Percentiles rank a stretch among this genome's conserved stretches.
These are phyloP conservation scores for Sphaeridia pumilis DNA, from an alignment of 2,888 invertebrate genomes.

Conservation along the genomic window DNA sequence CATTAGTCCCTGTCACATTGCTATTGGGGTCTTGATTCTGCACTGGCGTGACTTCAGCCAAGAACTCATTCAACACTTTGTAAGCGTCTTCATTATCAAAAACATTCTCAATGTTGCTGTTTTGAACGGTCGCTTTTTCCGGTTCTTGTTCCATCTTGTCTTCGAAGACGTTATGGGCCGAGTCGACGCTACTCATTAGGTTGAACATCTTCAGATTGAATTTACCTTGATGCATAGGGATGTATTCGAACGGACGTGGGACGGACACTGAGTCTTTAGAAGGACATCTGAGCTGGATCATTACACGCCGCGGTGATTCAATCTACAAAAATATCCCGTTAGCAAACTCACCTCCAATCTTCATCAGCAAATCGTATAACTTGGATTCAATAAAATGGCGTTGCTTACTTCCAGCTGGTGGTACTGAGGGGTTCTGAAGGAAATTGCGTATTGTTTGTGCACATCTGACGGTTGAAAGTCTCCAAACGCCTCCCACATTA, in stretches of 20 bases:
- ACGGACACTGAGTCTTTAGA: constrained; percentile 76
- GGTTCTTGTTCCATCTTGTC: constrained; percentile 15
- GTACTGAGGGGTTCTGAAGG: constrained; percentile 69
- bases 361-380: too few relatives aligned
- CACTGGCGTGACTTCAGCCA: constrained; percentile 9
- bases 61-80: constrained; percentile 22
- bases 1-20: constrained; percentile 40
- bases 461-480: constrained; percentile 75
- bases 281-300: constrained; percentile 68
- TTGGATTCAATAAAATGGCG: too few relatives aligned
- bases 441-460: constrained; percentile 80
- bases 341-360: too few relatives aligned
- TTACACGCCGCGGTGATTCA: constrained; percentile 61
- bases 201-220: constrained; percentile 14
- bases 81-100: constrained; percentile 17
- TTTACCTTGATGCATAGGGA: constrained; percentile 71
- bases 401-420: constrained; percentile 47
- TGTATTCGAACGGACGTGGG: constrained; percentile 70
- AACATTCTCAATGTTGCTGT: constrained; percentile 11
- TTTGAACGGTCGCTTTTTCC: constrained; percentile 2
- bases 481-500: constrained; percentile 71
- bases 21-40: constrained; percentile 38
- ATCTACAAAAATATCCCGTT: constrained; percentile 41
- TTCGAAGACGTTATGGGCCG: constrained; percentile 15
- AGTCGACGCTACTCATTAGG: constrained; percentile 14